These are phyloP conservation scores for Puffinus mauretanicus DNA, from an alignment of 2,113 vertebrate genomes.

Conservation along the genomic window DNA sequence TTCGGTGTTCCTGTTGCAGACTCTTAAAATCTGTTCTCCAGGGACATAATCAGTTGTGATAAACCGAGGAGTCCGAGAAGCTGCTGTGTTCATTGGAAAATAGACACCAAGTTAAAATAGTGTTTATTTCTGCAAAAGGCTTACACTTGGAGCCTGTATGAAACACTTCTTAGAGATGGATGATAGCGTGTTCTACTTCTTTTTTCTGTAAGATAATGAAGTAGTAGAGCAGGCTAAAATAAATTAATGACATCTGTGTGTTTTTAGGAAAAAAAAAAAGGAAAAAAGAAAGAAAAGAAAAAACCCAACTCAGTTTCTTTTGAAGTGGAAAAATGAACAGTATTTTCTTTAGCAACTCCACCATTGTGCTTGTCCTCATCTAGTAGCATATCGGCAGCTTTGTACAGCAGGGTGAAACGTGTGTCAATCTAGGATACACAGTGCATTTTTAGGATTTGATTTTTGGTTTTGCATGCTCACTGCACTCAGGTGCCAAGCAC, in stretches of 20 bases:
- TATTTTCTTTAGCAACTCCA: not conserved
- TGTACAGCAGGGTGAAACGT: fast-evolving
- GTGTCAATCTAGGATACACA: fast-evolving
- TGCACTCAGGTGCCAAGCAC: not conserved
- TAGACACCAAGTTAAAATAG: not conserved
- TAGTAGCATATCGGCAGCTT: not conserved
- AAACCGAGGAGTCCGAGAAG: not conserved
- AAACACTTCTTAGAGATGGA: not conserved
- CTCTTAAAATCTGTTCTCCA: not conserved
- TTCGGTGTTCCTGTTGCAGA: not conserved
- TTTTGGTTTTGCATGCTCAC: fast-evolving
- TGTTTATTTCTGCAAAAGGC: not conserved
- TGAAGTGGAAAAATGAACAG: not conserved
- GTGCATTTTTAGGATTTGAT: fast-evolving
- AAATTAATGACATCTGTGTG: not conserved
- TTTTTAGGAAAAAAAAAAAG: too few species aligned
- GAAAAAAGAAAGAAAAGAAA: not conserved
- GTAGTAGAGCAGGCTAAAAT: not conserved
- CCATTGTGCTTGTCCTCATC: not conserved
- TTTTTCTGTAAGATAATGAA: not conserved
- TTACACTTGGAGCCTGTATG: not conserved
- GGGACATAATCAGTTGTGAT: not conserved
- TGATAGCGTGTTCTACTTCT: fast-evolving
- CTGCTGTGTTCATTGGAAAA: not conserved
- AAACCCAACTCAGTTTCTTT: not conserved